A percentile compares a stretch with the other conserved stretches of the same genome.
Conservation (phyloP, 2,888 invertebrate genomes). For the Cosmopolites sordidus region DNA sequence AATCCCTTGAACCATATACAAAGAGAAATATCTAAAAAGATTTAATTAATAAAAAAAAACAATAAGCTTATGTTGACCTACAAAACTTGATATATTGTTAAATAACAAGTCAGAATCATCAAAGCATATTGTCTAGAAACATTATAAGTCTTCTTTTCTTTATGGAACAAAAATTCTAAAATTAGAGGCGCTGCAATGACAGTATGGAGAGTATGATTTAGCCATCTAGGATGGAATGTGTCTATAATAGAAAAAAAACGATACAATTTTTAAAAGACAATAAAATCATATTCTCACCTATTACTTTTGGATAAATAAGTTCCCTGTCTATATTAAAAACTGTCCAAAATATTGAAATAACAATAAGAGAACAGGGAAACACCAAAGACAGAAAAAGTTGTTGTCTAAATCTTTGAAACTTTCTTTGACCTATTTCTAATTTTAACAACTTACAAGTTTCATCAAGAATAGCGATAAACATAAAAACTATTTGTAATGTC, state of each 20-base stretch:
- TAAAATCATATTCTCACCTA: slow-evolving; percentile 30
- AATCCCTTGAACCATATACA: slow-evolving; percentile 49
- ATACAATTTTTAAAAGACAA: background rate
- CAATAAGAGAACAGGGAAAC: slow-evolving; percentile 48
- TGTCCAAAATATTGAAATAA: slow-evolving; percentile 54
- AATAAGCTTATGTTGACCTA: too few relatives aligned
- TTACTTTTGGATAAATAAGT: slow-evolving; percentile 53
- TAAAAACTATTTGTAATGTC: slow-evolving; percentile 31
- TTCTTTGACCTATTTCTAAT: slow-evolving; percentile 12
- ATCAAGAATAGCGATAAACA: slow-evolving; percentile 29
- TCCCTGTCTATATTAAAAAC: slow-evolving; percentile 54
- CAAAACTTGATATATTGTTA: slow-evolving; percentile 26
- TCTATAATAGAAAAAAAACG: slow-evolving; percentile 39
- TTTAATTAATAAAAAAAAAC: background rate
- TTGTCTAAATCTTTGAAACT: slow-evolving; percentile 25
- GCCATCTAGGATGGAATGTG: slow-evolving; percentile 54
- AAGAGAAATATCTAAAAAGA: slow-evolving; percentile 43
- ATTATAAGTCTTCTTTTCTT: background rate
- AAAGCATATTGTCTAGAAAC: slow-evolving; percentile 17
- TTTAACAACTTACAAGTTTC: slow-evolving; percentile 24
- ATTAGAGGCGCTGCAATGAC: slow-evolving; percentile 51
- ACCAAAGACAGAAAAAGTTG: slow-evolving; percentile 31
- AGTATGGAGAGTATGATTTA: slow-evolving; percentile 59
- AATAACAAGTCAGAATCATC: slow-evolving; percentile 17
- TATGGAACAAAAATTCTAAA: slow-evolving; percentile 45